Evolutionary conservation across 2,113 vertebrate species (phyloP).

Genomic region (Sinocyclocheilus anophthalmus): DNA sequence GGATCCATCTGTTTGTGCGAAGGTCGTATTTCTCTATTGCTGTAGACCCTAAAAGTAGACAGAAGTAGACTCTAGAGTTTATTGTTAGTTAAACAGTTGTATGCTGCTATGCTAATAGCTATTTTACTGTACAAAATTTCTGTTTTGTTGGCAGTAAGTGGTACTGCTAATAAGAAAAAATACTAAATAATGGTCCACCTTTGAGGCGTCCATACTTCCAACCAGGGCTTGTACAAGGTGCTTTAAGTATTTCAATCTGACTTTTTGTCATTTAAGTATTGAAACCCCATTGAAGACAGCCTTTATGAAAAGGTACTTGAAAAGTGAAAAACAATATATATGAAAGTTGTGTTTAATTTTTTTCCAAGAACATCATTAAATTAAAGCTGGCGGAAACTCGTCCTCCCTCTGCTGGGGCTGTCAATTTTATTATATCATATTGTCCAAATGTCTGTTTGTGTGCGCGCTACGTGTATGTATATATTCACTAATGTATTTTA

Average conservation of each 20-base stretch:
- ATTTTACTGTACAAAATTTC: neutral
- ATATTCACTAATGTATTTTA: no score
- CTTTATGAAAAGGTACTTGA: neutral
- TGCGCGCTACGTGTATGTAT: no score
- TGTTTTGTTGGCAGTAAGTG: neutral
- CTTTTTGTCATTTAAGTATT: neutral
- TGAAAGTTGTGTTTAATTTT: no score
- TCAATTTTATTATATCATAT: no score
- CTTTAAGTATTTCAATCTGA: neutral
- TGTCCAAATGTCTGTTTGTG: no score
- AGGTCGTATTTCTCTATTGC: slow-evolving; percentile 96
- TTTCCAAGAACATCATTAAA: no score
- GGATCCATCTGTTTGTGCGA: slow-evolving; percentile 90
- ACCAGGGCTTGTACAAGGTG: slow-evolving; percentile 54
- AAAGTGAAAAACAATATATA: no score
- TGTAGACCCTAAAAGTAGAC: slow-evolving; percentile 81
- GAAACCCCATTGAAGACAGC: neutral
- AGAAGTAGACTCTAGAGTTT: neutral
- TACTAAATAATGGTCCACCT: slow-evolving; percentile 72
- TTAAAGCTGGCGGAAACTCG: no score
- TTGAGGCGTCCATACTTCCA: slow-evolving; percentile 95
- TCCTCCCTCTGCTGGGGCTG: no score
- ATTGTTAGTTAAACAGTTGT: slow-evolving; percentile 3
- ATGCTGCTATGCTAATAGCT: neutral
- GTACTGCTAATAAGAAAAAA: neutral